phyloP scores from a whole-genome alignment of 2,113 vertebrate species.

The Malurus cyaneus region DNA sequence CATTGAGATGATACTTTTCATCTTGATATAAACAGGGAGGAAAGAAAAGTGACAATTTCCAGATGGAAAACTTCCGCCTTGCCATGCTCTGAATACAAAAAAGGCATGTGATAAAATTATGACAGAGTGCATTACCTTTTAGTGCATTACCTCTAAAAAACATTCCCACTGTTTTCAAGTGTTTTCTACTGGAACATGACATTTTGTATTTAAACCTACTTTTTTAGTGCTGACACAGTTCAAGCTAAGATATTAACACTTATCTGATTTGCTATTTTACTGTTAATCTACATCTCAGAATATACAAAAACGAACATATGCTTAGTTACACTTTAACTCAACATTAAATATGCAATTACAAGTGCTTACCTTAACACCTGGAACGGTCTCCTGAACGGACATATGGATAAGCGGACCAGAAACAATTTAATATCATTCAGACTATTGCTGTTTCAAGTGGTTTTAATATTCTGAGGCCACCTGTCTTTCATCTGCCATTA shows the following conservation, averaged over 20 bases:
- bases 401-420: neutral
- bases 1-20: slow-evolving; percentile 61
- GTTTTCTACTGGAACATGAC: neutral
- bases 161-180: neutral
- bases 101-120: neutral
- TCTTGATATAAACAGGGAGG: slow-evolving; percentile 71
- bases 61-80: slow-evolving; percentile 66
- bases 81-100: slow-evolving; percentile 65
- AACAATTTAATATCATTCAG: neutral
- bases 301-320: neutral
- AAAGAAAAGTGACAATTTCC: slow-evolving; percentile 70
- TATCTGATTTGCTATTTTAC: neutral
- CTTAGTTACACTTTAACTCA: neutral
- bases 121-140: neutral
- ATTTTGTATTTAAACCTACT: neutral
- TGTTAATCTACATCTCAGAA: neutral
- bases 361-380: neutral
- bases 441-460: neutral
- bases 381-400: neutral
- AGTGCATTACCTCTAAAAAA: neutral
- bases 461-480: neutral
- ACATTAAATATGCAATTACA: neutral
- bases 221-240: neutral
- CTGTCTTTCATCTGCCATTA: neutral
- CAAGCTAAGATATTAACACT: neutral